Evolutionary conservation across 2,113 vertebrate genomes (phyloP).

Genomic region (Himantopus leucocephalus): DNA sequence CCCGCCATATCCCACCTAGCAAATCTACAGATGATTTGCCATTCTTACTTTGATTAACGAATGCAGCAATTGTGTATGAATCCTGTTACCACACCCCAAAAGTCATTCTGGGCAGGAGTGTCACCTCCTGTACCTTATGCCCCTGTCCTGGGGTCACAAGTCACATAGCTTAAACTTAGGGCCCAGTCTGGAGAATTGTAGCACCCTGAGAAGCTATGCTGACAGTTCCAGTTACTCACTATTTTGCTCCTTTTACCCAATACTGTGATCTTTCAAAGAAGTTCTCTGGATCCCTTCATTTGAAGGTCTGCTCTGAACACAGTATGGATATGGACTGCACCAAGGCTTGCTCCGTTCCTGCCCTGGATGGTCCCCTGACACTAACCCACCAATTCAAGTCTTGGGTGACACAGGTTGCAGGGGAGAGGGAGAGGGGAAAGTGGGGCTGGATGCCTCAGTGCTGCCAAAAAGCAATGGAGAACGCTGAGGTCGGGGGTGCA

Average conservation of each 20-base stretch:
- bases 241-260: neutral
- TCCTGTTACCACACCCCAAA: fast-evolving
- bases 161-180: fast-evolving
- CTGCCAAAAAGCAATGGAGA: neutral
- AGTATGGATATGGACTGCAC: neutral
- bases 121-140: neutral
- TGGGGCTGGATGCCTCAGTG: neutral
- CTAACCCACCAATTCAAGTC: neutral
- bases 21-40: neutral
- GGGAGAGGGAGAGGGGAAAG: no score
- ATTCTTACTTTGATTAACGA: neutral
- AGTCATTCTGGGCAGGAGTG: neutral
- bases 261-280: neutral
- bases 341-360: neutral
- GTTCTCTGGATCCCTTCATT: neutral
- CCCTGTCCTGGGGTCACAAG: neutral
- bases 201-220: neutral
- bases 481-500: fast-evolving
- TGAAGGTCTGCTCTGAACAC: neutral
- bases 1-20: neutral
- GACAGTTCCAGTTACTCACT: fast-evolving
- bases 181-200: neutral
- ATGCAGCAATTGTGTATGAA: neutral
- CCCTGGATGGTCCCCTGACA: neutral
- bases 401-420: neutral